A percentile compares a stretch with the other conserved stretches of the same genome.
Conservation (phyloP, 2,888 invertebrate genomes). For the Xanthorhoe spadicearia region DNA sequence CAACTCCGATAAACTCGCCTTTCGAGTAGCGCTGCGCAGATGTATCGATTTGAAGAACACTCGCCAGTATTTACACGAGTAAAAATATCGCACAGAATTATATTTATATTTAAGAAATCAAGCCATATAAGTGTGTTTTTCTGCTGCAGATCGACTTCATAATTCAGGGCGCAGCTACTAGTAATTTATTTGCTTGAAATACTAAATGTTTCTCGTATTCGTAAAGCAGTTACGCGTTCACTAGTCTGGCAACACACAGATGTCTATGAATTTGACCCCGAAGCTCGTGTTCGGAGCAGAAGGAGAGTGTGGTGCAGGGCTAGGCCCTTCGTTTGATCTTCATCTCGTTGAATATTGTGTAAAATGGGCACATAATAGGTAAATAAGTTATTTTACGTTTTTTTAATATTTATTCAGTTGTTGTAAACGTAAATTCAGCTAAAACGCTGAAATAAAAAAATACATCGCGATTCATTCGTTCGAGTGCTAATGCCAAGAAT, state of each 20-base stretch:
- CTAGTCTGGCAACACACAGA: conserved; percentile 71
- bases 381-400: conserved; percentile 64
- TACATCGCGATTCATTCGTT: conserved; percentile 66
- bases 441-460: conserved; percentile 62
- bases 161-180: conserved; percentile 19
- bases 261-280: conserved; percentile 85
- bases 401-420: conserved; percentile 32
- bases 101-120: conserved; percentile 25
- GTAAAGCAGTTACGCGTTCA: conserved; percentile 26
- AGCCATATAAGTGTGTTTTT: conserved; percentile 3
- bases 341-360: conserved; percentile 75
- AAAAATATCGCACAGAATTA: conserved; percentile 57
- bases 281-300: conserved; percentile 83
- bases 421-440: conserved; percentile 40
- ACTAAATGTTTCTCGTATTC: conserved; percentile 18
- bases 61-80: conserved; percentile 64
- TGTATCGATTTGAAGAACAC: conserved; percentile 75
- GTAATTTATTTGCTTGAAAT: conserved; percentile 24
- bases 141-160: conserved; percentile 6
- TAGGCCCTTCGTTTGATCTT: conserved; percentile 81
- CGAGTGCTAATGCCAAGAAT: conserved; percentile 78
- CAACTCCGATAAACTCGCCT: conserved; percentile 57
- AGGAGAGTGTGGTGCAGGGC: conserved; percentile 82
- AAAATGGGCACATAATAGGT: conserved; percentile 85
- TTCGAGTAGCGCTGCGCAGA: conserved; percentile 76